Evolutionary conservation across 2,888 invertebrate species (phyloP), one percentile per base, ranked within the genome.

Genomic region (Trileptium ribeirensis): DNA sequence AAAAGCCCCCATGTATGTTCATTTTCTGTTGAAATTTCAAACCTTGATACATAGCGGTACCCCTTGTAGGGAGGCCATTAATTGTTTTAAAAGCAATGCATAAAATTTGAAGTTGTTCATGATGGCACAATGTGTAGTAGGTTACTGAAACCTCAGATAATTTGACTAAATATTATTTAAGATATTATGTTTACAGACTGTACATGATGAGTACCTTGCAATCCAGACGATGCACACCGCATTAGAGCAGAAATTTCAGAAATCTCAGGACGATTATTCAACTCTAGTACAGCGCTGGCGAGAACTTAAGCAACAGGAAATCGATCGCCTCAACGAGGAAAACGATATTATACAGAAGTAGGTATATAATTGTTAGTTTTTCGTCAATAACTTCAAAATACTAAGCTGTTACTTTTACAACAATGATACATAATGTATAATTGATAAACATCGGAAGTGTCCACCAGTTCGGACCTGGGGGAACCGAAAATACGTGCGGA

Each of bases 311-410:
- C 82, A 94, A 78, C 94, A 94, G 90, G 96, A 96, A 91, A 97
- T 97, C 0, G 97, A 97, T 87, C 94, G 94, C 90, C 92, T 98
- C 92, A 98, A 98, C 88, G 94, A 95, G 90, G 96, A 97, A 90
- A 97, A 97, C 91, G 97, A 97, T 89, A 93, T 93, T 89, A 85
- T 84, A 79, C 38, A 82, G 77, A 84, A 84, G 85, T 83, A 79
- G 8, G 79, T 64, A 64, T 64, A 24, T 24, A 24, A n/a, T 64
- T 64, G 19, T 64, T n/a, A 64, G 19, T 64, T 64, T n/a, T 64
- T 64, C 64, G 19, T 64, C 64, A 19, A 64, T 64, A n/a, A 64
- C 19, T 64, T 64, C 64, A n/a, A n/a, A n/a, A n/a, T n/a, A n/a
- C n/a, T n/a, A n/a, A n/a, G n/a, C n/a, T n/a, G n/a, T n/a, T n/a